Base-by-base conservation (phyloP, 2,888 invertebrate species). In the Ennomos quercinarius region DNA sequence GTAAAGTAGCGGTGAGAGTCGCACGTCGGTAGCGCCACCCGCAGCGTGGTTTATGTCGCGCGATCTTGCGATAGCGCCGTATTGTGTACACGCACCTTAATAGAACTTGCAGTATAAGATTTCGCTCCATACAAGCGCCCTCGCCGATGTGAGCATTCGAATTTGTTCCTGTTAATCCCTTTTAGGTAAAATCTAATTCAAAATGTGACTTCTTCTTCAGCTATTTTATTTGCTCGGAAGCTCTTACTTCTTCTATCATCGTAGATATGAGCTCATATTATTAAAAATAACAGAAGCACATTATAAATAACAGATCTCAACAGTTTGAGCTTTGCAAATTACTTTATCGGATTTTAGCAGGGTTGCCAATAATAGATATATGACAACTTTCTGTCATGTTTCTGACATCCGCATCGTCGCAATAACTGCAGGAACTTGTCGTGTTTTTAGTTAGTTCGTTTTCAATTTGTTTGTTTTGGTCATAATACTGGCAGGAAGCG, bases 1-100 rank as follows among this genome's bases (percentile, higher is more conserved):
- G 83, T 88, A 87, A 89, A 87, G 77, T 77, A 74, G 67, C 55
- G 49, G 63, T 57, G 52, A 63, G 66, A 57, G 57, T 49, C 57
- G 64, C 64, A 77, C 79, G 79, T 70, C 83, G 78, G 86, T 85
- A 87, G 86, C 87, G 85, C 88, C 89, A 84, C 89, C 90, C 89
- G 89, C 79, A 64, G 90, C 74, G 89, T 86, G 76, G 80, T 91
- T 91, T 88, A 89, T 87, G 84, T 78, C 80, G 72, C 78, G 76
- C 77, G 87, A 88, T 89, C 76, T 70, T 64, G 68, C 78, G 87
- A 89, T 89, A 81, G 74, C 72, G 66, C 71, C 71, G 73, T 74
- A 72, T 72, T 70, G 79, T 87, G 83, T 86, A 79, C 78, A 84
- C 80, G 79, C 84, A 80, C 84, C 86, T 84, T 86, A 83, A 84